Evolutionary conservation across 2,888 invertebrate genomes (phyloP).

Genomic region (Drosophila pseudotalamancana): DNA sequence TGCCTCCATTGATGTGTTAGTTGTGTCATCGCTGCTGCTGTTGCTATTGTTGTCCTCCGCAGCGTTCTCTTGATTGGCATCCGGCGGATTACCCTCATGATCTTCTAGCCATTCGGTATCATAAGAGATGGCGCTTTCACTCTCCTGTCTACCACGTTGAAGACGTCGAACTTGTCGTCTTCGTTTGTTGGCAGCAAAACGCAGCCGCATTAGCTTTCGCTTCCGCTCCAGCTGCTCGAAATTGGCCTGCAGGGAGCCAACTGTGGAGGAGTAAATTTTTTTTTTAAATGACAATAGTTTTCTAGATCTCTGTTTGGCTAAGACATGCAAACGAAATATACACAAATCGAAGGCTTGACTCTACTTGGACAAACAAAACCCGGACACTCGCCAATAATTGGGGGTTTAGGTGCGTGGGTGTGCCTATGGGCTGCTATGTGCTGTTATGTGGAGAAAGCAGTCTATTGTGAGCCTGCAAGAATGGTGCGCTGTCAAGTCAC

Average conservation of each 20-base stretch:
- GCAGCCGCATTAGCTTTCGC: conserved; percentile 46
- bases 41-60: conserved; percentile 19
- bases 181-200: conserved; percentile 46
- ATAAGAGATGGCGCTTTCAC: conserved; percentile 30
- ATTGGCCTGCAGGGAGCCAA: conserved; percentile 45
- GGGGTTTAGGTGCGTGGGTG: conserved; percentile 28
- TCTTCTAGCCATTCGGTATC: conserved; percentile 48
- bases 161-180: conserved; percentile 26
- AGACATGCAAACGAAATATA: conserved; percentile 3
- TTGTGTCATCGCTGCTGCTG: conserved; percentile 37
- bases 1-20: conserved; percentile 70
- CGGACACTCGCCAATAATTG: conserved; percentile 65
- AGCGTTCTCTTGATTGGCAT: conserved; percentile 5
- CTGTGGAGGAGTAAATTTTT: conserved; percentile 19
- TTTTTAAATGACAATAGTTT: not conserved
- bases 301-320: not conserved
- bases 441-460: not conserved
- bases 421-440: not conserved
- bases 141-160: conserved; percentile 36
- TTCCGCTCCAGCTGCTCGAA: conserved; percentile 52
- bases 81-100: conserved; percentile 13
- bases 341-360: conserved; percentile 33
- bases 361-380: conserved; percentile 37
- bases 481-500: conserved; percentile 32
- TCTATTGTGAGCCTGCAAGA: conserved; percentile 18